Evolutionary conservation across 2,888 invertebrate genomes (phyloP), one percentile per base, ranked within the genome.

Genomic region (Abrostola triplasia): DNA sequence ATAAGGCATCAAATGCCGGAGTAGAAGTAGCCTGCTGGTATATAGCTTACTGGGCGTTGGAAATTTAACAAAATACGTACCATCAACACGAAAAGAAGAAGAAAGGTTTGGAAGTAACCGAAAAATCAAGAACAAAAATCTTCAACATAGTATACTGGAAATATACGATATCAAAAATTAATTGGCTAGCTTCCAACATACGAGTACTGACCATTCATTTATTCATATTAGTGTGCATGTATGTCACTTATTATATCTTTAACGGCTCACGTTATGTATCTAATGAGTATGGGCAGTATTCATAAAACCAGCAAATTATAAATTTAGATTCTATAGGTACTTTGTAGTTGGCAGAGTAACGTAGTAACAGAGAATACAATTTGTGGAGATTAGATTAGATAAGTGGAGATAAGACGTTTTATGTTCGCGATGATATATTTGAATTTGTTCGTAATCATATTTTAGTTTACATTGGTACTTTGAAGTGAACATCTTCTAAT

Each of bases 141-240:
- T n/a, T n/a, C n/a, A n/a, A n/a, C n/a, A 40, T 5, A 9, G 7
- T 40, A 40, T 6, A 40, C 40, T 40, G 13, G 37, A 65, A 64
- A 61, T 38, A 69, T 6, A 49, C 41, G 6, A 37, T 24, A 49
- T 35, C 24, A 59, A 70, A 67, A 58, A 64, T 75, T 73, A 77
- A 79, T 81, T 71, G 86, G 87, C 85, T 59, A 49, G 52, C 63
- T 84, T 85, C 87, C 88, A 88, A 84, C 67, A 72, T 76, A 41
- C 42, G n/a, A 13, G 40, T 77, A 73, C 67, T 67, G 63, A 59
- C 66, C 83, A 83, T 84, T 84, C 81, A 85, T 83, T 75, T 70
- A 56, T 68, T 67, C 70, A 66, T 65, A 67, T 67, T 64, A 70
- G 62, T 61, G 51, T 51, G 51, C 66, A 62, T 65, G 50, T 66